Base-by-base conservation (phyloP, 1,140 invertebrate species). In the Caenorhabditis brenneri region DNA sequence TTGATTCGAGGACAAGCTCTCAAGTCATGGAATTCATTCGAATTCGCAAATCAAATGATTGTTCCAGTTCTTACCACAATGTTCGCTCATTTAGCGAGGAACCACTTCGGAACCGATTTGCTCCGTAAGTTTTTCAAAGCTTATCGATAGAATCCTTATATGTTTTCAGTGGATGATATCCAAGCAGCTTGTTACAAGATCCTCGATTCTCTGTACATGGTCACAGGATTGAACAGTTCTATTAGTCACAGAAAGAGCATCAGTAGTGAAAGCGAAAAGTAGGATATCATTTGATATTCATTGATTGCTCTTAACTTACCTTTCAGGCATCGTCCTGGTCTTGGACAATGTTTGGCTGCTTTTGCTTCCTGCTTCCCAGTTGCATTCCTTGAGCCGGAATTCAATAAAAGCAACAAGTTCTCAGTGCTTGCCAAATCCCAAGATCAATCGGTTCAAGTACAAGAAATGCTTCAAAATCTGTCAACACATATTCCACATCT, bases 161-260 rank as follows among this genome's bases (percentile, higher is more conserved):
- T n/a, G n/a, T 85, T 86, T 94, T 31, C 91, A 95, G 95, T 99
- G 91, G 96, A 98, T 91, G 97, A 99, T 91, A 97, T 99, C 88
- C 97, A 99, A 93, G 95, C 99, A 16, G 97, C 97, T 0, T 97
- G 96, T 0, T 99, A 99, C 91, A 98, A 98, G 91, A 98, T 99
- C 91, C 91, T 99, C 0, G 95, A 96, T 81, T 96, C 96, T 3
- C 91, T 99, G 0, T 99, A 97, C 91, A 95, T 95, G 92, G 81
- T 90, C 19, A 90, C 89, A 7, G 83, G 88, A 29, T 42, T 91
- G 12, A 65, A 78, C 33, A 81, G 81, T 7, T 79, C 65, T 29
- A 90, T 86, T 53, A 48, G 74, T 33, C 84, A 89, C 53, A 87
- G 89, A 58, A 87, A 86, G 49, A 83, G 80, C 12, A 91, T 90